Percentiles rank a stretch among this genome's conserved stretches.
Evolutionary conservation across 2,113 vertebrate species (phyloP).

Genomic region (Phrynosoma platyrhinos): DNA sequence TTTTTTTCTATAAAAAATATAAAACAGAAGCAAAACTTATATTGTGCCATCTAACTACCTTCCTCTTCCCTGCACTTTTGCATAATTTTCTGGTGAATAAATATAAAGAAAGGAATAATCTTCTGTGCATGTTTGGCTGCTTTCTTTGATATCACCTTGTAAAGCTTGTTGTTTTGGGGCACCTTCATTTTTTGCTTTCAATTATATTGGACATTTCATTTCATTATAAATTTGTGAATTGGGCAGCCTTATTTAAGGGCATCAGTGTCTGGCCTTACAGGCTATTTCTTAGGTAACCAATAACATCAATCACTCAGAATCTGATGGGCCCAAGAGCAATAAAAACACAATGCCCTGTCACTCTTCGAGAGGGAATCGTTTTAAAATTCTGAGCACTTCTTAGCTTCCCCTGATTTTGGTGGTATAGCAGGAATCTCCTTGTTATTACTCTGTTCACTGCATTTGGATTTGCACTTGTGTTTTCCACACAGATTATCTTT

Average conservation of each 20-base stretch:
- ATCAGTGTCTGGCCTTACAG: neutral
- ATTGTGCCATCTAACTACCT: neutral
- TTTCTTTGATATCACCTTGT: neutral
- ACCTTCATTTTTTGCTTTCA: neutral
- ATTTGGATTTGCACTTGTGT: neutral
- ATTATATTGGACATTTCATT: neutral
- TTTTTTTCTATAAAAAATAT: neutral
- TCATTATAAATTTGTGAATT: conserved; percentile 1
- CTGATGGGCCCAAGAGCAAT: neutral
- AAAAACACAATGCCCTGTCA: neutral
- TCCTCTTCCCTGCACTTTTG: neutral
- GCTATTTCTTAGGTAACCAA: neutral
- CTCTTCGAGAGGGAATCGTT: neutral
- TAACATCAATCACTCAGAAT: neutral
- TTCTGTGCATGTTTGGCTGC: neutral
- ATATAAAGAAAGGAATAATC: neutral
- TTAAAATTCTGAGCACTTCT: neutral
- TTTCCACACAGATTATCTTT: neutral
- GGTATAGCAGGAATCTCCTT: neutral
- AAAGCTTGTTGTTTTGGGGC: neutral
- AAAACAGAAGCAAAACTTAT: neutral
- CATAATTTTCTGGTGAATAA: neutral
- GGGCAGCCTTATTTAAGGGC: neutral
- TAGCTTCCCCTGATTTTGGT: neutral
- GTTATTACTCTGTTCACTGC: neutral